Evolutionary conservation across 2,113 vertebrate species (phyloP).

Genomic region (Corythoichthys haematopterus): DNA sequence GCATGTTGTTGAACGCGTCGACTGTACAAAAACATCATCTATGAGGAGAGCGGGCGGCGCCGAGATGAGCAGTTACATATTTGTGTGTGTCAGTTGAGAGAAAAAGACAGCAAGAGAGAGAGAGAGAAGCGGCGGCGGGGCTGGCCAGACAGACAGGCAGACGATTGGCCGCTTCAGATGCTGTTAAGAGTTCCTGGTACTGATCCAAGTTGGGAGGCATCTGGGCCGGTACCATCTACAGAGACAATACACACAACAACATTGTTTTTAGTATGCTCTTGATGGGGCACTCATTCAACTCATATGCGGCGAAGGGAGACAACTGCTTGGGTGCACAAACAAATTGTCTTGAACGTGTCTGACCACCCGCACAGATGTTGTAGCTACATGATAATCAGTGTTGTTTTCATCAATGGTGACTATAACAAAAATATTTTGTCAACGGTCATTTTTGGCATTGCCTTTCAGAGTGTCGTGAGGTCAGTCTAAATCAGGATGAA

Average conservation of each 20-base stretch:
- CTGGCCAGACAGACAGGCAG: conserved; percentile 37
- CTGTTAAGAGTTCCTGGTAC: conserved; percentile 76
- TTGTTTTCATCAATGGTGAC: too few relatives aligned
- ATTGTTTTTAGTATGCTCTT: neutral
- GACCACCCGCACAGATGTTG: too few relatives aligned
- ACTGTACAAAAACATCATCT: conserved; percentile 50
- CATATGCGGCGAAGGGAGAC: too few relatives aligned
- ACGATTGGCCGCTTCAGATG: conserved; percentile 67
- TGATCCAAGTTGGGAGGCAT: conserved; percentile 75
- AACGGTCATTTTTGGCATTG: too few relatives aligned
- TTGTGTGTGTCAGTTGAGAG: conserved; percentile 26
- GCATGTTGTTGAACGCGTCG: conserved; percentile 26
- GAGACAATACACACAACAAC: conserved; percentile 7
- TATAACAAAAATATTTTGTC: too few relatives aligned
- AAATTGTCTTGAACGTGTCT: too few relatives aligned
- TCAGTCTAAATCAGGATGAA: too few relatives aligned
- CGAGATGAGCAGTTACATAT: conserved; percentile 10
- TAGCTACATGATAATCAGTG: too few relatives aligned
- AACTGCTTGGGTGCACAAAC: too few relatives aligned
- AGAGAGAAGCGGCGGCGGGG: conserved; percentile 34
- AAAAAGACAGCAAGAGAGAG: conserved; percentile 46
- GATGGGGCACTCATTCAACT: too few relatives aligned
- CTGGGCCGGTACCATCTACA: conserved; percentile 74
- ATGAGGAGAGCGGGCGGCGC: conserved; percentile 51
- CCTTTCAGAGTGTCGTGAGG: too few relatives aligned